phyloP scores from a whole-genome alignment of 1,140 invertebrate genomes.

The Cotesia glomerata region DNA sequence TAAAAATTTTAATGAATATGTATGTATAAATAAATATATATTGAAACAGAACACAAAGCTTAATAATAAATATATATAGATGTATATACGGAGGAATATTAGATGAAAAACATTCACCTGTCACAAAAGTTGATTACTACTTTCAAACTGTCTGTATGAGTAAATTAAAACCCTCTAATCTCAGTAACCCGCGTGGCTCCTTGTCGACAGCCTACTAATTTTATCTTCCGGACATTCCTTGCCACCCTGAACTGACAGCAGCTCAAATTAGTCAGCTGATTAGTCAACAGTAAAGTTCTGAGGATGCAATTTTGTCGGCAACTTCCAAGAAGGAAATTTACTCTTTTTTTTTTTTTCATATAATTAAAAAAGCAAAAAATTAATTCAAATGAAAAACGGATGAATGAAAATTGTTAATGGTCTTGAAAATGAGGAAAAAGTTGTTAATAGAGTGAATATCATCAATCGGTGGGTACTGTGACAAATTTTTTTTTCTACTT shows the following conservation, averaged over 20 bases:
- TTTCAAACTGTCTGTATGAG: background rate
- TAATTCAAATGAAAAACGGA: background rate
- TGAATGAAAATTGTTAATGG: background rate
- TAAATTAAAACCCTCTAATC: background rate
- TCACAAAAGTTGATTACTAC: background rate
- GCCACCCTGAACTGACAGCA: constrained; percentile 28
- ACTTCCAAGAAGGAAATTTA: background rate
- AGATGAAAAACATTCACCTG: background rate
- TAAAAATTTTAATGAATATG: too few relatives aligned
- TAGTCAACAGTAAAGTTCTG: constrained; percentile 32
- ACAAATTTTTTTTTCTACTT: too few relatives aligned
- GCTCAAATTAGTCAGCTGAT: constrained; percentile 37
- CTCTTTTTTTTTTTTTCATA: too few relatives aligned
- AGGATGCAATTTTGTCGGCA: constrained; percentile 20
- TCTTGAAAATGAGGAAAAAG: background rate
- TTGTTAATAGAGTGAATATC: background rate
- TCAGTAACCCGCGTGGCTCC: constrained; percentile 20
- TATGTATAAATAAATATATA: background rate
- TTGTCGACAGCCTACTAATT: constrained; percentile 30
- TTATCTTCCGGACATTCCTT: constrained; percentile 27
- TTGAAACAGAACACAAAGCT: background rate
- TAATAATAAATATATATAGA: background rate
- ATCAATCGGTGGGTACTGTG: too few relatives aligned
- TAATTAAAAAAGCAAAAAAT: too few relatives aligned
- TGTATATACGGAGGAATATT: background rate